Evolutionary conservation across 2,888 invertebrate species (phyloP), one percentile per base, ranked within the genome.

Genomic region (Neoascia interrupta): DNA sequence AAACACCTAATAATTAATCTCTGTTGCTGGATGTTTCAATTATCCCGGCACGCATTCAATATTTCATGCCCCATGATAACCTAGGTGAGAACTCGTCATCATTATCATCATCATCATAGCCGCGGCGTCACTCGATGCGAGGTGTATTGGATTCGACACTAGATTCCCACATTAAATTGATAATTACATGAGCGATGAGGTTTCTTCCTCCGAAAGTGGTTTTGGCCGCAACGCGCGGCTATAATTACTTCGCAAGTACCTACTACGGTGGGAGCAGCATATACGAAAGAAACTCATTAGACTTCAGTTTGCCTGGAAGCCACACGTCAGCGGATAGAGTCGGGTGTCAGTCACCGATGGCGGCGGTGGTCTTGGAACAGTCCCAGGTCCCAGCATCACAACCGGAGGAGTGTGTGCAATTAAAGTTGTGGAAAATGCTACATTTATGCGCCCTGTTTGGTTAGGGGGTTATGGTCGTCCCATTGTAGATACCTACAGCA

Each of bases 101-200:
- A n/a, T 19, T 28, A 45, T 5, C 37, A 19, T 18, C 26, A 49
- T 31, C 51, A 37, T 47, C 58, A 51, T 31, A n/a, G 31, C 31
- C 8, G 26, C 26, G 26, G 26, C 26, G 8, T n/a, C n/a, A n/a
- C n/a, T n/a, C n/a, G n/a, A n/a, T n/a, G n/a, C n/a, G 18, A 28
- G 4, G 36, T 47, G 54, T 54, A 72, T 72, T 64, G 34, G 58
- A 58, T 51, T 66, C 73, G 36, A 47, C 39, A 15, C 10, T 5
- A 39, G 58, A 58, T 72, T 76, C 72, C 72, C 76, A 76, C 72
- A 76, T 76, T 72, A 76, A 76, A 76, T 76, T 76, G 60, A 76
- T 76, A 76, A 76, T 76, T 76, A 76, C 76, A 76, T 41, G 70
- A 76, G 43, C 70, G 75, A 66, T 72, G 76, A 66, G 54, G 64